These are phyloP conservation scores for Aphaenogaster floridana DNA, from an alignment of 1,140 invertebrate species.

Conservation along the genomic window DNA sequence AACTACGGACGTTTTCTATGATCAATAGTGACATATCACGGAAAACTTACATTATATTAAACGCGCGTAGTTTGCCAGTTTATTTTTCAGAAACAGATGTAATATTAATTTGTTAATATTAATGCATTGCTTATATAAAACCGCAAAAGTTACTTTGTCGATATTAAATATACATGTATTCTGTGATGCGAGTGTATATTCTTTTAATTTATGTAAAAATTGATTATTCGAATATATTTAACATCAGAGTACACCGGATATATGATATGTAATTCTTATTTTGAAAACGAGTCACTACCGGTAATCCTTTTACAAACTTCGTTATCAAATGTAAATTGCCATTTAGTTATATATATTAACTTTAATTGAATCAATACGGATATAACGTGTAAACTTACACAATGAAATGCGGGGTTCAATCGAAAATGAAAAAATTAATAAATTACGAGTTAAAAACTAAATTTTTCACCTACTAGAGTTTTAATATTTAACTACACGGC, in stretches of 20 bases:
- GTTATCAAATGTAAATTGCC: background rate
- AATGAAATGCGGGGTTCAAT: background rate
- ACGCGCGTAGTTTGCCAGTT: background rate
- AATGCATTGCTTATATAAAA: background rate
- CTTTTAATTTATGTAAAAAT: background rate
- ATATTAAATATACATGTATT: background rate
- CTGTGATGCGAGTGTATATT: background rate
- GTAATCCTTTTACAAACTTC: background rate
- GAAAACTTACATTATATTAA: background rate
- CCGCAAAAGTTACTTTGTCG: background rate
- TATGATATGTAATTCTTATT: background rate
- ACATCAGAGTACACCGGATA: background rate
- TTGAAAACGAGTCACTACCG: background rate
- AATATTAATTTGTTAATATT: background rate
- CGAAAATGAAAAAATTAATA: background rate
- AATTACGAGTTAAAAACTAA: background rate
- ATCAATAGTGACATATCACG: background rate
- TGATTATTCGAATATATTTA: background rate
- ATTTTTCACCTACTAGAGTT: background rate
- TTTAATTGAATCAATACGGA: background rate
- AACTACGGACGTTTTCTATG: background rate
- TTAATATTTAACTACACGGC: background rate
- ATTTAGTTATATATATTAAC: background rate
- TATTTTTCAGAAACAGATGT: background rate
- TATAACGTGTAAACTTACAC: background rate